Base-by-base conservation (phyloP, 2,888 invertebrate species). In the Chrysotoxum bicinctum region DNA sequence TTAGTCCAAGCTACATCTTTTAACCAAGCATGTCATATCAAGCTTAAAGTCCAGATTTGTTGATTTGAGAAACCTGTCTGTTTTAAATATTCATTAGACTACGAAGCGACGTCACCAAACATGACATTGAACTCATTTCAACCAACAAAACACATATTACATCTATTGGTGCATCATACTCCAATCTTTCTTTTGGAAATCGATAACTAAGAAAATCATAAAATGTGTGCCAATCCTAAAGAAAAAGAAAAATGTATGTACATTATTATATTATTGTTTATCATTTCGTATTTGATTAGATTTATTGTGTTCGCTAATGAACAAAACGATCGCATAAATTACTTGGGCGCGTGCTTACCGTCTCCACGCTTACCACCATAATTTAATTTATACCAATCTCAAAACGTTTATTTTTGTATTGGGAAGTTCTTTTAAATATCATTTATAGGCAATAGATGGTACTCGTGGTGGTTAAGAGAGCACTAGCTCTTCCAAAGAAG, bases 101-200 rank as follows among this genome's bases (percentile, higher is more conserved):
- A 40, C 6, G 37, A 5, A 14, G n/a, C 40, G 40, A 37, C 37
- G 60, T 60, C 60, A 62, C 12, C 7, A 43, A 45, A 30, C 6
- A 1, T 45, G 62, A 62, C 62, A 43, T 62, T 62, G 62, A 45
- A 1, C 62, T 37, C 26, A 43, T 30, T 62, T 23, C 16, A 30
- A 30, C 10, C 30, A 52, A 52, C 8, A 12, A 12, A 48, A 23
- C 12, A 2, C 19, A 48, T n/a, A 21, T 9, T 2, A 12, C 21
- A 48, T 1, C 21, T 45, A 23, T n/a, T n/a, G n/a, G n/a, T n/a
- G n/a, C n/a, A n/a, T n/a, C 45, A 48, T 52, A 52, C 26, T 30
- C n/a, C 8, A 26, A 30, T 52, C 23, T 50, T 50, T 52, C n/a
- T 3, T 52, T 45, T 30, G 16, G 0, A 48, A 23, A 21, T 21